Base-by-base conservation (phyloP, 1,140 invertebrate genomes). In the Drosophila nebulosa region DNA sequence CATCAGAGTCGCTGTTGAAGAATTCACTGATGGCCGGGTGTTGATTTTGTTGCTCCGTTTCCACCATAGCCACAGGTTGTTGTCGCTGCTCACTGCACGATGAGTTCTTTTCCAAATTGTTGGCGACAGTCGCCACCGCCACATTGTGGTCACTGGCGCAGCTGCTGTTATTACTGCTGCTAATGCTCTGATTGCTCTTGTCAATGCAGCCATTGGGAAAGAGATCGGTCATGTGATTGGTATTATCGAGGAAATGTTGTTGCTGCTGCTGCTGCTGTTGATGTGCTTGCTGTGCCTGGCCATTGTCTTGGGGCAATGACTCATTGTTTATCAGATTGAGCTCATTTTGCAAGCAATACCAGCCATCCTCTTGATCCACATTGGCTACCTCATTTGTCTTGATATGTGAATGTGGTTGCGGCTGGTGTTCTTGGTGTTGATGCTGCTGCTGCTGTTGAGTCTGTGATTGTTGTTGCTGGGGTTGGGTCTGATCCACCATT, bases 311-410 rank as follows among this genome's bases (percentile, higher is more conserved):
- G 4, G 53, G 63, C 61, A 74, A 53, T n/a, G 69, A 14, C 56
- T 81, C 71, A 22, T 66, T 79, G 39, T 65, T 84, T 27, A 91
- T 91, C 14, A 91, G 59, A 72, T 84, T 91, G 1, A 95, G 89
- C 78, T 95, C 95, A 60, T 94, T 94, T 73, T 95, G 95, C 26
- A 95, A 94, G 53, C 94, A 94, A 3, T 94, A 91, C 94, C 94
- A 95, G 75, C 95, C 94, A 79, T 95, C 94, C 0, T 91, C 89
- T 26, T 90, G 89, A 50, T 83, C 79, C 1, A 88, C 84, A 4
- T 70, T 26, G 2, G 46, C 36, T 9, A 65, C 32, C 12, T 62
- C 63, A 64, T 84, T 80, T 26, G 27, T 59, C 39, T 81, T 89
- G 24, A 70, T 61, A 66, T 84, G 79, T 73, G 74, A 22, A 71